Conservation (phyloP, 2,797 vertebrate species). For the Gallinago stenura region DNA sequence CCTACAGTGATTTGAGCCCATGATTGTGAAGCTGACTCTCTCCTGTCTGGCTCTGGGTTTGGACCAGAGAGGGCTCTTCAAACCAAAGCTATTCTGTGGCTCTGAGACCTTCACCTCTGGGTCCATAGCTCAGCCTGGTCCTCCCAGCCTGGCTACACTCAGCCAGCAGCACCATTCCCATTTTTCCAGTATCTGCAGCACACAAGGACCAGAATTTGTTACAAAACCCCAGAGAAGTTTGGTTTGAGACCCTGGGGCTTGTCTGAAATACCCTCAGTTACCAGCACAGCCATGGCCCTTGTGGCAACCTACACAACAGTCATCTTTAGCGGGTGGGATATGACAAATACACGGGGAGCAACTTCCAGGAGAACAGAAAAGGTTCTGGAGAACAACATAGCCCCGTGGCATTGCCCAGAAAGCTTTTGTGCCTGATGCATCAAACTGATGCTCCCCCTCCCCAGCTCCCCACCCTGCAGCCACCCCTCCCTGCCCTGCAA, state of each 20-base stretch:
- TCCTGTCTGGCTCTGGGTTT: not conserved
- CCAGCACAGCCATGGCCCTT: fast-evolving
- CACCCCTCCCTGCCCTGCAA: not conserved
- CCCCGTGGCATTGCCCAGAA: not conserved
- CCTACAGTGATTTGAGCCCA: not conserved
- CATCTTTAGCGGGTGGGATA: not conserved
- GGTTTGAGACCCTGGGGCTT: not conserved
- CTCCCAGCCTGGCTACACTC: not conserved
- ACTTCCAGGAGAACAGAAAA: not conserved
- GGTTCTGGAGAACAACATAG: not conserved
- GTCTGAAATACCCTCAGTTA: not conserved
- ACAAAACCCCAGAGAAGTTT: not conserved
- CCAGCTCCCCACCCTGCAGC: not conserved
- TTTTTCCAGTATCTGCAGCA: not conserved
- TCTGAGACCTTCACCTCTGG: not conserved
- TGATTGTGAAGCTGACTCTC: fast-evolving
- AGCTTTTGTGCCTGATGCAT: not conserved
- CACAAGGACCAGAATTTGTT: not conserved
- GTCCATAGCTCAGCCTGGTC: not conserved
- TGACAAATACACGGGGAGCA: fast-evolving
- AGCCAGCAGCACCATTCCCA: not conserved
- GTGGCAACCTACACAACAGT: too few relatives aligned
- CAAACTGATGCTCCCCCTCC: fast-evolving
- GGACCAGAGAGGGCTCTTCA: not conserved
- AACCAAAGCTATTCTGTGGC: not conserved